These are phyloP conservation scores for Lucilia cuprina DNA, from an alignment of 1,140 invertebrate species.

Conservation along the genomic window DNA sequence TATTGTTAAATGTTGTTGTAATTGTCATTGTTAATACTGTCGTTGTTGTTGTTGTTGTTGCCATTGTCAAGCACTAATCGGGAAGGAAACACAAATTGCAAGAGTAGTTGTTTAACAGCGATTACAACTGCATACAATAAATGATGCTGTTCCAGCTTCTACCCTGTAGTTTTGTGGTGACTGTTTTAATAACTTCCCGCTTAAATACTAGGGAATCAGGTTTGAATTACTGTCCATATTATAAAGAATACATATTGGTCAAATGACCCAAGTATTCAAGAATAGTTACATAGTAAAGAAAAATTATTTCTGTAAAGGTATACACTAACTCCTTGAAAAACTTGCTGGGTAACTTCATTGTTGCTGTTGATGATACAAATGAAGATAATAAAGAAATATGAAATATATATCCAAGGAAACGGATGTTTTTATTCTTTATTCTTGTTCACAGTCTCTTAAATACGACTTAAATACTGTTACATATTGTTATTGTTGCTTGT, in stretches of 20 bases:
- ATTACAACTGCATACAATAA: constrained; percentile 16
- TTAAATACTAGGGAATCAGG: no score
- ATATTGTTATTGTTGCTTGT: not conserved
- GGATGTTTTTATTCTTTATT: constrained; percentile 21
- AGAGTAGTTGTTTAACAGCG: constrained; percentile 23
- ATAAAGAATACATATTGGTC: no score
- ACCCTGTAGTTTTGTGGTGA: no score
- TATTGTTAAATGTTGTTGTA: not conserved
- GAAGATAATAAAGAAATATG: constrained; percentile 5
- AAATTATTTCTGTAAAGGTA: no score
- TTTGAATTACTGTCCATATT: no score
- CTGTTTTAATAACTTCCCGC: no score
- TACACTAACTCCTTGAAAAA: no score
- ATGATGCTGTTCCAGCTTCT: no score
- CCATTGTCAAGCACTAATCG: not conserved
- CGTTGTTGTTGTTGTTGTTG: not conserved
- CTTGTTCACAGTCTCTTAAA: not conserved
- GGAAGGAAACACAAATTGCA: constrained; percentile 17
- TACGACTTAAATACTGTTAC: not conserved
- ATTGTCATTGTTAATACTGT: not conserved
- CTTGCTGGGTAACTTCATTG: not conserved
- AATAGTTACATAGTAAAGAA: no score
- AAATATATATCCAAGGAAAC: constrained; percentile 19
- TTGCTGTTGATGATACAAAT: not conserved
- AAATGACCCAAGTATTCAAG: no score